Evolutionary conservation across 2,888 invertebrate genomes (phyloP).

Genomic region (Brachylomia viminalis): DNA sequence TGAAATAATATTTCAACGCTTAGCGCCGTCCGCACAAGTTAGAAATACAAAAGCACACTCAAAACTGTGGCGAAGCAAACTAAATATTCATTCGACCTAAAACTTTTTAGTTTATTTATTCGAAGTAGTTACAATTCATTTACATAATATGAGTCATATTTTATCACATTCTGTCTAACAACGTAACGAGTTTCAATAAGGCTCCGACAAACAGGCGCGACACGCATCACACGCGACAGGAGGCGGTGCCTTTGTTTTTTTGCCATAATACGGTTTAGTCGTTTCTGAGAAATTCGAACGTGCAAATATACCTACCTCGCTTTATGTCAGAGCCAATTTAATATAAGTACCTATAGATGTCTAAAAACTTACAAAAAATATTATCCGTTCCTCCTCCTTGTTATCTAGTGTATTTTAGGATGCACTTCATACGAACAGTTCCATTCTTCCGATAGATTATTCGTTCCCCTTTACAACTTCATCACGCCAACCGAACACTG

Average conservation of each 20-base stretch:
- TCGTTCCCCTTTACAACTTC: background rate
- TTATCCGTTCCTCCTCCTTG: no score
- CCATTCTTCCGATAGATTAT: background rate
- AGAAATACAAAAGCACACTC: background rate
- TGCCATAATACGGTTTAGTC: background rate
- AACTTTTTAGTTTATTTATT: slow-evolving; percentile 30
- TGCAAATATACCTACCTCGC: background rate
- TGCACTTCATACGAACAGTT: background rate
- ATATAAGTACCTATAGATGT: background rate
- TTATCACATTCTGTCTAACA: background rate
- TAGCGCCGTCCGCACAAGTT: background rate
- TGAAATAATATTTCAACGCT: background rate
- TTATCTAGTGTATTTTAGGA: background rate
- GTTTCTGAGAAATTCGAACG: slow-evolving; percentile 2
- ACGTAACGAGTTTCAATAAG: background rate
- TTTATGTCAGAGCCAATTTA: background rate
- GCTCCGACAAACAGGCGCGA: no score
- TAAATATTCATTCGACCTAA: slow-evolving; percentile 25
- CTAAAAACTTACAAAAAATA: background rate
- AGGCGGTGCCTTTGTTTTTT: no score
- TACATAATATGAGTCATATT: slow-evolving; percentile 26
- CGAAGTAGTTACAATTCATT: slow-evolving; percentile 24
- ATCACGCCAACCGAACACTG: background rate
- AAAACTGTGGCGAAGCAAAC: background rate
- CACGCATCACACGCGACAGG: no score